Conservation (phyloP, 2,888 invertebrate species). For the Meliscaeva auricollis region DNA sequence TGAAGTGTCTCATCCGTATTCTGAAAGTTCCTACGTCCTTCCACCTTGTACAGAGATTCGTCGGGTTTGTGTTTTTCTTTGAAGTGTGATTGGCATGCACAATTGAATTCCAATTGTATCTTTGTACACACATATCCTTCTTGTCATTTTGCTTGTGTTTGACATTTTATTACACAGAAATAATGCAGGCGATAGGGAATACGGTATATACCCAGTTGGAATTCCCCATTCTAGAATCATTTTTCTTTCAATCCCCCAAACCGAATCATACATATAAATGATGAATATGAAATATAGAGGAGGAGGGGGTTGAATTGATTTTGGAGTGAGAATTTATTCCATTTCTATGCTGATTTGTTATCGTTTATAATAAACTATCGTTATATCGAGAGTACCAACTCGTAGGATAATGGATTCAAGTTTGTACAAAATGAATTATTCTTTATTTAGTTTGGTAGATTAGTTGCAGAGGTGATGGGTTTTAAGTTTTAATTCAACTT, state of each 20-base stretch:
- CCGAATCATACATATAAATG: slow-evolving; percentile 1
- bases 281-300: slow-evolving; percentile 19
- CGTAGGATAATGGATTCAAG: slow-evolving; percentile 30
- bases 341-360: slow-evolving; percentile 38
- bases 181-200: slow-evolving; percentile 40
- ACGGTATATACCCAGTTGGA: not conserved
- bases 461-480: not conserved
- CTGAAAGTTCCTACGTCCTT: not conserved
- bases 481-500: not conserved
- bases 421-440: not conserved
- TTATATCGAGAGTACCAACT: not conserved
- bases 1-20: slow-evolving; percentile 13
- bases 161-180: slow-evolving; percentile 46
- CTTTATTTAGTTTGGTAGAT: slow-evolving; percentile 6
- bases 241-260: not conserved
- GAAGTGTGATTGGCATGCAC: slow-evolving; percentile 66
- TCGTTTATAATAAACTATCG: slow-evolving; percentile 33
- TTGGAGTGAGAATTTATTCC: slow-evolving; percentile 32
- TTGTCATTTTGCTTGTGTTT: slow-evolving; percentile 53
- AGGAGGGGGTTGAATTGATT: slow-evolving; percentile 20
- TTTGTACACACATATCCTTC: slow-evolving; percentile 37
- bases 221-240: not conserved
- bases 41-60: too few species aligned
- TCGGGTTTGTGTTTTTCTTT: not conserved
- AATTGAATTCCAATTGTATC: slow-evolving; percentile 62